Base-by-base conservation (phyloP, 2,888 invertebrate genomes). In the Drosophila mettleri region DNA sequence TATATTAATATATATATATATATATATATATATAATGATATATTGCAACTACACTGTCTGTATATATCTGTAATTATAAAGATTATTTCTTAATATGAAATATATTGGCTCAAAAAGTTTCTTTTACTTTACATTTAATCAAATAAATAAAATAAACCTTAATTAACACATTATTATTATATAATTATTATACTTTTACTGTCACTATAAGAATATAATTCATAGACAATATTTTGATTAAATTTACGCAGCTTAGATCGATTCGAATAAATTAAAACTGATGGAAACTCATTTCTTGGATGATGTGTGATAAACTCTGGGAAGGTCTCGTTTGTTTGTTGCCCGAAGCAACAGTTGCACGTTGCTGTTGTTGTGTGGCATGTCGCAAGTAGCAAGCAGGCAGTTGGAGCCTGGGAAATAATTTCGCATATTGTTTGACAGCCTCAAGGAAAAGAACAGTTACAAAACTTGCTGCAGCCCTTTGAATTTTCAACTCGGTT, bases 341-440 rank as follows among this genome's bases (percentile, higher is more conserved):
- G 71, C 76, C 62, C 36, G 57, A 33, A 74, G 74, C 74, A 74
- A 76, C 74, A 72, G 74, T 68, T 74, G 71, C 58, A 46, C 16
- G 12, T 18, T 39, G 22, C 39, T 2, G 16, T 41, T 18, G 48
- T 16, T 33, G 20, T 29, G 34, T 18, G 45, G 43, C 24, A 34
- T 22, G 49, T 12, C 6, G 24, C 16, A 51, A 52, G 46, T 38
- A n/a, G 22, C 51, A 16, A 31, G 39, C 20, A 22, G n/a, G 45
- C 34, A 29, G 14, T n/a, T 62, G 43, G 14, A 29, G 57, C 31
- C 34, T 49, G 65, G 58, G 43, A 72, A 71, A 67, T 72, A 52
- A 52, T 61, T 74, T 62, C 66, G 66, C 74, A 69, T 68, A 68
- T 69, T 69, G 62, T 62, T 69, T 61, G 61, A 36, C 22, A 48